Conservation (phyloP, 2,888 invertebrate genomes). For the Chromoteleia sp. region DNA sequence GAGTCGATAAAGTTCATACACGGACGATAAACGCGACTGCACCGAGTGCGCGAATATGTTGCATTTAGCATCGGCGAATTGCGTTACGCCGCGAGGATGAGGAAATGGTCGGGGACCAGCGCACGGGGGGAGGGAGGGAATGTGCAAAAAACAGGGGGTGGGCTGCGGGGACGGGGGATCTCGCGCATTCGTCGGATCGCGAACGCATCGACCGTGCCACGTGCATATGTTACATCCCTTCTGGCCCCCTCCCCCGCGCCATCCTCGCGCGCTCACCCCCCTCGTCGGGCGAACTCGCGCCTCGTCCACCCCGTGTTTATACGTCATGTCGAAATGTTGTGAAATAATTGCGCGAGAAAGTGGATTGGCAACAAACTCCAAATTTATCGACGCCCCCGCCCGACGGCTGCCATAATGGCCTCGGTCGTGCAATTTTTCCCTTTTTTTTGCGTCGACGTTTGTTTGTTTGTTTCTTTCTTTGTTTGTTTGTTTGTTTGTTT, state of each 20-base stretch:
- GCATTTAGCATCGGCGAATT: slow-evolving; percentile 81
- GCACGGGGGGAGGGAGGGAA: slow-evolving; percentile 17
- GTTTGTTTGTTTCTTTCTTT: too few species aligned
- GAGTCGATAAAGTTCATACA: slow-evolving; percentile 79
- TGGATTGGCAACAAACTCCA: slow-evolving; percentile 80
- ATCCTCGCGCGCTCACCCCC: slow-evolving; percentile 69
- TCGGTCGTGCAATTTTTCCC: slow-evolving; percentile 27
- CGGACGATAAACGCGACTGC: slow-evolving; percentile 76
- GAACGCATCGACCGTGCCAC: slow-evolving; percentile 82
- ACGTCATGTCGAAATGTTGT: slow-evolving; percentile 83
- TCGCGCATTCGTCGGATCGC: slow-evolving; percentile 82
- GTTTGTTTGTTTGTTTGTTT: slow-evolving; percentile 1
- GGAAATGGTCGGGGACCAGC: slow-evolving; percentile 41
- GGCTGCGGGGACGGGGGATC: slow-evolving; percentile 63
- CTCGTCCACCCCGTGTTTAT: slow-evolving; percentile 75
- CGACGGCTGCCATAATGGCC: slow-evolving; percentile 56
- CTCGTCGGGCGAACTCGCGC: slow-evolving; percentile 64
- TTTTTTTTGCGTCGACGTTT: too few species aligned
- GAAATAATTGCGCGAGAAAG: slow-evolving; percentile 84
- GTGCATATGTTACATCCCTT: slow-evolving; percentile 83
- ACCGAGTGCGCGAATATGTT: slow-evolving; percentile 76
- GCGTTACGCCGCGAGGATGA: slow-evolving; percentile 70
- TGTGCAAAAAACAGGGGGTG: slow-evolving; percentile 47
- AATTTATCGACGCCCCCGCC: slow-evolving; percentile 67
- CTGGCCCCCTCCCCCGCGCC: slow-evolving; percentile 50